Evolutionary conservation across 53 echinoderm and acorn worm species (phyloP).

Genomic region (Holothuria scabra): DNA sequence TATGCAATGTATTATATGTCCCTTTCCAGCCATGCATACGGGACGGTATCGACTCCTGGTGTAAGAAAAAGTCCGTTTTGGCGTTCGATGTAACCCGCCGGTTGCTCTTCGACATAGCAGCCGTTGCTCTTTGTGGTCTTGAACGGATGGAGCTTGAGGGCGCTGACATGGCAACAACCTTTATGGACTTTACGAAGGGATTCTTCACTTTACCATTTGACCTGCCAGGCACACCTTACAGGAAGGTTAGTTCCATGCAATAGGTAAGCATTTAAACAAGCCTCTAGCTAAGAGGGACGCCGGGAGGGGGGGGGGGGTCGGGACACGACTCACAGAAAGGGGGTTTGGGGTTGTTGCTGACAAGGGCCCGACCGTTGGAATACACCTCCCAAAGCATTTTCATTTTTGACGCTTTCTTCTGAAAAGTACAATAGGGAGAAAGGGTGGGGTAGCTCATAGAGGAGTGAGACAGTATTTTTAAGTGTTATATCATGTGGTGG

Average conservation of each 20-base stretch:
- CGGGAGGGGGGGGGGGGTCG: too few relatives aligned
- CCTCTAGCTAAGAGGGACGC: too few relatives aligned
- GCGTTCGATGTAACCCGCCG: conserved; percentile 44
- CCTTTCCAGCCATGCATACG: conserved; percentile 40
- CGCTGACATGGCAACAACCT: conserved; percentile 47
- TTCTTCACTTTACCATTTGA: conserved; percentile 80
- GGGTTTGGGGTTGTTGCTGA: too few relatives aligned
- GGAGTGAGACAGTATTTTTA: too few relatives aligned
- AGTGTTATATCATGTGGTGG: too few relatives aligned
- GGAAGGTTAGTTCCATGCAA: conserved; percentile 61
- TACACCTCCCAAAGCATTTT: too few relatives aligned
- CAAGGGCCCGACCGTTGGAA: too few relatives aligned
- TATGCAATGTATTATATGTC: not conserved
- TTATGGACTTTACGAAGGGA: conserved; percentile 71
- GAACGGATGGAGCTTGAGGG: conserved; percentile 63
- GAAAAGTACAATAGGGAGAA: too few relatives aligned
- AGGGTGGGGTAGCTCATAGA: too few relatives aligned
- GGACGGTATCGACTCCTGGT: conserved; percentile 75
- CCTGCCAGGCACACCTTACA: conserved; percentile 71
- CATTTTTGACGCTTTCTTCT: too few relatives aligned
- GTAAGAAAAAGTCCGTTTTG: conserved; percentile 58
- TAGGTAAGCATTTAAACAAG: too few relatives aligned
- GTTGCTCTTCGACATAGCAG: conserved; percentile 78
- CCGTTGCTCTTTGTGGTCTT: conserved; percentile 87
- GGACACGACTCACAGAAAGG: too few relatives aligned